Base-by-base conservation (phyloP, 2,888 invertebrate species). In the Andrena praecox region DNA sequence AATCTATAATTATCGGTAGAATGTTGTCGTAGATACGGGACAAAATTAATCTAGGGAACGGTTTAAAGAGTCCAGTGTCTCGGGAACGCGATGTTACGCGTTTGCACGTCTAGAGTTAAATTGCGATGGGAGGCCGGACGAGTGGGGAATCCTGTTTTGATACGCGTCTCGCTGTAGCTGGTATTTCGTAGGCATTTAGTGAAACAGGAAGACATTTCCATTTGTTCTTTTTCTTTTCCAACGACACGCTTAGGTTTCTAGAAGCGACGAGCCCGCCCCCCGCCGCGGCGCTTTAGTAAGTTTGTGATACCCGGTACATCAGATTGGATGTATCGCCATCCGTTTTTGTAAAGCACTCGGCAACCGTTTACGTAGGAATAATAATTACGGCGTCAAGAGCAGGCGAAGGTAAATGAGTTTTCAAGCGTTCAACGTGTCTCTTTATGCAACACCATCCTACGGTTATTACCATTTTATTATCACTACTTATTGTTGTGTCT, bases 121-220 rank as follows among this genome's bases (percentile, higher is more conserved):
- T 54, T 42, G 42, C 20, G 42, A 63, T 66, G 74, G 56, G 48
- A 73, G 56, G 50, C 20, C 24, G 10, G 75, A 64, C 29, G 60
- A 71, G 71, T 62, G 35, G 56, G 54, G 63, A 73, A 50, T 62
- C 42, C 60, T 24, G 82, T 81, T 85, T 84, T 73, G 66, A 70
- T 79, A 85, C 66, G 79, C 69, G 48, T 76, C 52, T 67, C 77
- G 77, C 70, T 68, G 60, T 87, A 88, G 84, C 68, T 80, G 80
- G 64, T 82, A 86, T 89, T 69, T 82, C 82, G 60, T 91, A 89
- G 89, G 89, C 89, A 90, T 91, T 91, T 91, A 90, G 82, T 10
- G 66, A 67, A 54, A 60, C 50, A 56, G 50, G 75, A 73, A 82
- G 76, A 87, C 88, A 91, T 89, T 89, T 91, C 89, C 89, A 90